Evolutionary conservation across 2,797 vertebrate species (phyloP), one percentile per base, ranked within the genome.

Genomic region (Sebastes jordani): DNA sequence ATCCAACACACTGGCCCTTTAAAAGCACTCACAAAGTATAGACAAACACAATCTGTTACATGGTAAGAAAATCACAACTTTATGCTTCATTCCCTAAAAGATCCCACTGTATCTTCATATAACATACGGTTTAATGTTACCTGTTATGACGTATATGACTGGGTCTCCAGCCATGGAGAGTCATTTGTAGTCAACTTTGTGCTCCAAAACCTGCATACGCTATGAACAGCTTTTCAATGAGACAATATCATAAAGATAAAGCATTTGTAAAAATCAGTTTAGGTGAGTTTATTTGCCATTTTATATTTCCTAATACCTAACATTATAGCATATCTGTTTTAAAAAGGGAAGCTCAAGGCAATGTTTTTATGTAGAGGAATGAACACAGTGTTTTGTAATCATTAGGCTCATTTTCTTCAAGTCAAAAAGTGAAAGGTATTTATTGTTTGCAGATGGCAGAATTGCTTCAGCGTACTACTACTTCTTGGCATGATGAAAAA

Each of bases 371-470:
- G 36, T 54, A n/a, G 69, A 76, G 54, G 18, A 75, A 64, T 65
- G 22, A 76, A 83, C 36, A 38, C 36, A 38, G 38, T 4, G 23
- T 25, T 80, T 72, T 80, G 59, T 56, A 69, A 82, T 81, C 18
- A 77, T 76, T 65, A 74, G 5, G 36, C 54, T 69, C 6, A 63
- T 75, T 80, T 66, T 66, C 54, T 81, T 80, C 27, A 77, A 68
- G 27, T 81, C 54, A 76, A 64, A 83, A 67, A 29, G 60, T 55
- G 63, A 88, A 32, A 69, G 46, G 27, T 59, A 55, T 80, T 81
- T 71, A 56, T 78, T 87, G 76, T 86, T 83, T 74, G 46, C 74
- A 84, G 72, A 76, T 76, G 72, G 58, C 8, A 71, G 36, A 68
- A 69, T 30, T 54, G 54, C 34, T 69, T 79, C 11, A 46, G 38